Percentiles rank a stretch among this genome's conserved stretches.
These are phyloP conservation scores for Therioaphis trifolii DNA, from an alignment of 2,888 invertebrate species.

Conservation along the genomic window DNA sequence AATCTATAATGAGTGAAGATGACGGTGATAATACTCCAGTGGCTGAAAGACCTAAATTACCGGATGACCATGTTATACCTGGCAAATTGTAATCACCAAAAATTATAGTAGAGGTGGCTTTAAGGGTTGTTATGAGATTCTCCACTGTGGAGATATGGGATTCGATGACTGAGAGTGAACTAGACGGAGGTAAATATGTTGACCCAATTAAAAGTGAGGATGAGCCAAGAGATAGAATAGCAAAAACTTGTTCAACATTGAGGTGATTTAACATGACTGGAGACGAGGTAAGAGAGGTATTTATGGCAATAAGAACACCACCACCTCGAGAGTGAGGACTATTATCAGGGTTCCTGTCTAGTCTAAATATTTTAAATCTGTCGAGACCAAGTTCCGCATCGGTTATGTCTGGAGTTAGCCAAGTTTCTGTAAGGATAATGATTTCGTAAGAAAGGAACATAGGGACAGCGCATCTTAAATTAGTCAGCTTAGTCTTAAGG, in stretches of 20 bases:
- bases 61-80: not conserved
- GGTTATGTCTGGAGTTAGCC: too few relatives aligned
- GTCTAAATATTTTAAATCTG: conserved; percentile 26
- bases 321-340: conserved; percentile 14
- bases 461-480: too few relatives aligned
- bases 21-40: not conserved
- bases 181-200: not conserved
- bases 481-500: too few relatives aligned
- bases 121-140: not conserved
- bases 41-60: not conserved
- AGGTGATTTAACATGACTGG: too few relatives aligned
- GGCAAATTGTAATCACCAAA: conserved; percentile 11
- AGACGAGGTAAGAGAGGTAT: not conserved
- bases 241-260: too few relatives aligned
- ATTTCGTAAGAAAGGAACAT: too few relatives aligned
- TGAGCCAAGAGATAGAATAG: too few relatives aligned
- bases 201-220: not conserved
- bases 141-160: not conserved
- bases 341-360: not conserved
- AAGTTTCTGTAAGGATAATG: too few relatives aligned
- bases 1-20: not conserved
- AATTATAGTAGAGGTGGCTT: not conserved
- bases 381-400: too few relatives aligned
- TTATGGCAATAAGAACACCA: conserved; percentile 9
- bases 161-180: not conserved